Evolutionary conservation across 1,140 invertebrate genomes (phyloP), one percentile per base, ranked within the genome.

Genomic region (Littorina saxatilis): DNA sequence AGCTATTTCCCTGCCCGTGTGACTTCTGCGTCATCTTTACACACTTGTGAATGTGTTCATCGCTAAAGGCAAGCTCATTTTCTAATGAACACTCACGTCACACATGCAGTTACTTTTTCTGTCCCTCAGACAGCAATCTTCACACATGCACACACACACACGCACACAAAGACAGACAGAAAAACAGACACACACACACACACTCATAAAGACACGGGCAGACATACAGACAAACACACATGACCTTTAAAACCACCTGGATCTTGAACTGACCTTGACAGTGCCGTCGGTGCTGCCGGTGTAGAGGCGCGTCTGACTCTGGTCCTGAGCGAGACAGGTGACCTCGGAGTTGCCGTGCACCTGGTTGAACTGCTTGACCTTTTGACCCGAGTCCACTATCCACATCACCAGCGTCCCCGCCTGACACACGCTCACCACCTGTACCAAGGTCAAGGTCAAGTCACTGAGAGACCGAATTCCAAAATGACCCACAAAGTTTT

Each of bases 331-430:
- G 23, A 93, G 74, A 79, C 86, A 88, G 32, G 91, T 92, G 63
- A 92, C 86, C 76, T 93, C 92, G 11, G 90, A 85, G 61, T 85
- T 91, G 39, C 87, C 89, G 83, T 92, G 91, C 39, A 85, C 84
- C 68, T 88, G 87, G 74, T 82, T 87, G 77, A 92, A 91, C 83
- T 89, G 88, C 82, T 92, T 92, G 77, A 92, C 89, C 88, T 91
- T 91, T 83, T 93, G 92, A 87, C 92, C 92, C 83, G 90, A 92
- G 80, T 92, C 92, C 52, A 91, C 81, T 88, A 92, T 88, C 92
- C 92, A 93, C 68, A 92, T 88, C 50, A 88, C 88, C 61, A 93
- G 84, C 13, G 87, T 90, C 11, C 92, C 92, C 2, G 85, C 87
- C 77, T 93, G 91, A 72, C 90, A 90, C 4, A 90, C 85, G 86